Evolutionary conservation across 2,888 invertebrate genomes (phyloP), one percentile per base, ranked within the genome.

Genomic region (Deilephila porcellus): DNA sequence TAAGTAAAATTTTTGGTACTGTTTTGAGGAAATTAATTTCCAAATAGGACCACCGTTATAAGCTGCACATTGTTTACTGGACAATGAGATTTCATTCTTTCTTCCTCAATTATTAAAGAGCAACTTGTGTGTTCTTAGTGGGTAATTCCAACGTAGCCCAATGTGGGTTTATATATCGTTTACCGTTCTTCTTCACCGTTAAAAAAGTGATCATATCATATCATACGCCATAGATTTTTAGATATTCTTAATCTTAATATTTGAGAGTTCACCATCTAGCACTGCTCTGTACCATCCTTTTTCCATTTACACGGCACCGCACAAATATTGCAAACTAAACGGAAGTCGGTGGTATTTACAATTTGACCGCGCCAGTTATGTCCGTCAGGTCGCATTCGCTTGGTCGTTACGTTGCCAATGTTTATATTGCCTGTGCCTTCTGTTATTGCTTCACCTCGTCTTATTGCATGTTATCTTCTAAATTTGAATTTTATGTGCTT

Each of bases 251-350:
- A 34, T 20, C 37, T 17, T 45, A 11, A 74, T 59, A 73, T 53
- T 11, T 72, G 25, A 52, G 6, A 7, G 62, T 88, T 45, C 11
- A 76, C 79, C 60, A 20, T 8, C 5, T 2, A 0, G 6, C 63
- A 63, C 8, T 85, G 76, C 80, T 86, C 92, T 93, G 74, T 77
- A 63, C 52, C 78, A 80, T 84, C 86, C 88, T 93, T 93, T 93
- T 94, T 93, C 93, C 93, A 93, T 93, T 94, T 93, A 85, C 91
- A 93, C 90, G 90, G 85, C 86, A 90, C 90, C 92, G 87, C 92
- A 92, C 92, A 92, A 94, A 93, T 93, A 94, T 93, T 92, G 93
- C 92, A 89, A 93, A 91, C 93, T 94, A 94, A 94, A 93, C 92
- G 91, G 88, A 89, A 85, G 88, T 86, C 83, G 86, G 86, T 89